Base-by-base conservation (phyloP, 1,140 invertebrate species). In the Pogonognathellus flavescens region DNA sequence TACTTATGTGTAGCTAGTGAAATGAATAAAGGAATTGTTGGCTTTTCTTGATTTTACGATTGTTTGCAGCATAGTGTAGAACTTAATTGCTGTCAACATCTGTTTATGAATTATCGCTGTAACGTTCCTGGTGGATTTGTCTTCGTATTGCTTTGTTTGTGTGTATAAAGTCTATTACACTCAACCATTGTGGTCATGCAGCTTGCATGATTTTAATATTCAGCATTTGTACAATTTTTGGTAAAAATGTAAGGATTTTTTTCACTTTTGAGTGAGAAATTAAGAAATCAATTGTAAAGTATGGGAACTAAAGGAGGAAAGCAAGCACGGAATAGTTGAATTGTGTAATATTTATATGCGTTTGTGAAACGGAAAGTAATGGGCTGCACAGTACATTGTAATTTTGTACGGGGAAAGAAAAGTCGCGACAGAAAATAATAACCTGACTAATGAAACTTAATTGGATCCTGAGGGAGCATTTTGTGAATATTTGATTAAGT, bases 401-500 rank as follows among this genome's bases (percentile, higher is more conserved):
- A 41, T 41, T 41, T 41, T 41, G 55, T 13, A 66, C 18, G 82
- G 59, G 57, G 82, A 62, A 62, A 49, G 82, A 49, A 60, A 62
- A 83, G 57, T 83, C 57, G 62, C 14, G 72, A 57, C 72, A 85
- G 16, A 81, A 81, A 25, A 81, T 81, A 81, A 81, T 81, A 81
- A 55, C 55, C 80, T 81, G 80, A 10, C 70, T 81, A 81, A 81
- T 81, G 80, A 81, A 81, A 82, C 52, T 60, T 82, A 62, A 82
- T 82, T 59, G 57, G 25, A 59, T 82, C 81, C 81, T 82, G 52
- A 25, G 81, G 55, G 81, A 82, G 57, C 57, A 62, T 82, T 82
- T 82, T 59, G 81, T 82, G 53, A 55, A 59, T 82, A 60, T 82
- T 82, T 82, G 55, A 60, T 60, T 59, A 59, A 82, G 53, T 55